Base-by-base conservation (phyloP, 2,797 vertebrate genomes). In the Poecile montanus region DNA sequence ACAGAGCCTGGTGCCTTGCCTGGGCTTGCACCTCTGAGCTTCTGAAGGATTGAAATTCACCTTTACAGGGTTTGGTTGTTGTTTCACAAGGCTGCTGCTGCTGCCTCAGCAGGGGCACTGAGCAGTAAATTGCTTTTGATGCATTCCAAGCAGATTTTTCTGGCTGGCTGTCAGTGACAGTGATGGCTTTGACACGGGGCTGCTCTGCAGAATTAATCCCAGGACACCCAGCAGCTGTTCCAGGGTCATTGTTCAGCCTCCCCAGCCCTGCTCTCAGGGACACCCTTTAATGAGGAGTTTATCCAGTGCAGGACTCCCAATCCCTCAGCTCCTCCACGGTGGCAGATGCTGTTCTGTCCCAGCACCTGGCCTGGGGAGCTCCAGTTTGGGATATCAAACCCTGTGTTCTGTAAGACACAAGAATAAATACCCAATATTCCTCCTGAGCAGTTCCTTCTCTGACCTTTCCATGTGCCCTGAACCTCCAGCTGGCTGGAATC, bases 121-220 rank as follows among this genome's bases (percentile, higher is more conserved):
- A 92, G 88, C 88, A 94, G 85, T 80, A 96, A 94, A 93, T 96
- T 88, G 91, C 80, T 93, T 95, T 80, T 96, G 93, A 85, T 96
- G 90, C 81, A 54, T 93, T 93, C 50, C 84, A 87, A 47, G 83
- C 88, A 92, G 94, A 89, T 94, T 95, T 89, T 95, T 60, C 83
- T 94, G 93, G 66, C 80, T 93, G 91, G 36, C 15, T 76, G 84
- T 84, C 75, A 73, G 56, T 94, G 94, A 45, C 94, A 88, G 93
- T 88, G 95, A 88, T 96, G 94, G 91, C 83, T 95, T 84, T 96
- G 95, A 91, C 66, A 0, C 90, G 82, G 79, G 68, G 79, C 89
- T 91, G 58, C 73, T 84, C 70, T 81, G 80, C 90, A 96, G 91
- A 29, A 88, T 90, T 70, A 76, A 88, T 85, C 48, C 15, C 27